Conservation (phyloP, 2,888 invertebrate species). For the Melolontha melolontha region DNA sequence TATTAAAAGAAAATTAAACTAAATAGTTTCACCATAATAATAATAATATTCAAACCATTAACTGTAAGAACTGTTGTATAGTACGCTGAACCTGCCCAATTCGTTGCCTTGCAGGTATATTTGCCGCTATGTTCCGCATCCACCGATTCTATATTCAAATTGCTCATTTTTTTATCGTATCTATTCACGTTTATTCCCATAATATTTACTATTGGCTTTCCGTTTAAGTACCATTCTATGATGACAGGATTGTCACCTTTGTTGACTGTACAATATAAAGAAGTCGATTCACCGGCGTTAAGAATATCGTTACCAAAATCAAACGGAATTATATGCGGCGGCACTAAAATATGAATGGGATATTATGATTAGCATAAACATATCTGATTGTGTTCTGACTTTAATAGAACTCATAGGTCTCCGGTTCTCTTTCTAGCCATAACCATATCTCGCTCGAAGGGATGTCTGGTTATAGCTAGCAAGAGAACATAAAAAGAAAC, state of each 20-base stretch:
- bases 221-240: conserved; percentile 73
- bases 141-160: conserved; percentile 64
- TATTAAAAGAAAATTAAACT: too few species aligned
- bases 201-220: conserved; percentile 68
- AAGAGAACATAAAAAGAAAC: too few species aligned
- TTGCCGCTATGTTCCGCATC: conserved; percentile 76
- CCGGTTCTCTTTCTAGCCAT: too few species aligned
- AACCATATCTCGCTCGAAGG: too few species aligned
- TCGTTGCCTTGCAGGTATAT: conserved; percentile 79
- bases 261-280: conserved; percentile 79
- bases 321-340: conserved; percentile 80
- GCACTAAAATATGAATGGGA: conserved; percentile 68
- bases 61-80: conserved; percentile 47
- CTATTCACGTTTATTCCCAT: conserved; percentile 61
- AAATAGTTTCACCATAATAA: neutral
- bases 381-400: too few species aligned
- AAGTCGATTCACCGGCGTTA: conserved; percentile 81
- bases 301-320: conserved; percentile 80
- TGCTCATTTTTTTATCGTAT: conserved; percentile 69
- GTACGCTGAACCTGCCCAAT: conserved; percentile 73
- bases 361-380: too few species aligned
- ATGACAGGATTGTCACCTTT: conserved; percentile 81
- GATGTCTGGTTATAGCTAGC: too few species aligned
- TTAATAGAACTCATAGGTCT: too few species aligned
- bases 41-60: conserved; percentile 54